Evolutionary conservation across 2,888 invertebrate genomes (phyloP).

Genomic region (Lissonota sp.): DNA sequence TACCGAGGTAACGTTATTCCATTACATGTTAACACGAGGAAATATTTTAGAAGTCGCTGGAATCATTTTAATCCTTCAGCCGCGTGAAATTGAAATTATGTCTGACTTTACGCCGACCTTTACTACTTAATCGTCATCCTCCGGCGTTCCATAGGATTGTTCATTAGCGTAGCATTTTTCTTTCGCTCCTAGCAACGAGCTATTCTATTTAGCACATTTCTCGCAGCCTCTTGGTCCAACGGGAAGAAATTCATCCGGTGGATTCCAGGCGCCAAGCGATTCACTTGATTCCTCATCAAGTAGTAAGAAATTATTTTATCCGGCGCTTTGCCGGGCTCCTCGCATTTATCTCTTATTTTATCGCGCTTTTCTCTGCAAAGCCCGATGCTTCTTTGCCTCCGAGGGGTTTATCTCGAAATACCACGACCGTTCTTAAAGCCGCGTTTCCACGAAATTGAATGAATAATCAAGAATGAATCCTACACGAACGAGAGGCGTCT

Average conservation of each 20-base stretch:
- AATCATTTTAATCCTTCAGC: not conserved
- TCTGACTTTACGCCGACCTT: conserved; percentile 33
- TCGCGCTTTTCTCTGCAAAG: conserved; percentile 13
- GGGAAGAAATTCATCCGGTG: conserved; percentile 37
- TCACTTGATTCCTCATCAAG: not conserved
- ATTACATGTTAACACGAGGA: too few relatives aligned
- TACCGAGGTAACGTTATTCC: too few relatives aligned
- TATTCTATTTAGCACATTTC: conserved; percentile 18
- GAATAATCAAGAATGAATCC: too few relatives aligned
- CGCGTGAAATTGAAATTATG: not conserved
- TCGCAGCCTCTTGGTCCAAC: conserved; percentile 1
- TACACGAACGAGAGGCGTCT: too few relatives aligned
- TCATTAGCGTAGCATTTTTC: conserved; percentile 13
- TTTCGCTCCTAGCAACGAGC: conserved; percentile 7
- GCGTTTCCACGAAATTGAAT: conserved; percentile 17
- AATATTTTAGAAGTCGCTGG: too few relatives aligned
- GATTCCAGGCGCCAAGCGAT: not conserved
- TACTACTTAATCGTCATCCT: conserved; percentile 32
- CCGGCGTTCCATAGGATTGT: conserved; percentile 1
- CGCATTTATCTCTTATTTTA: conserved; percentile 46
- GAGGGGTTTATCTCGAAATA: conserved; percentile 43
- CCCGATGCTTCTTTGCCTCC: conserved; percentile 51
- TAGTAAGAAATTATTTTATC: conserved; percentile 41
- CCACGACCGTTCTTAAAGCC: not conserved
- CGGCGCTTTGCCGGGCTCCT: conserved; percentile 37